Base-by-base conservation (phyloP, 30 jellyfish, hydroid and myxozoan genomes). In the Chrysaora quinquecirrha region DNA sequence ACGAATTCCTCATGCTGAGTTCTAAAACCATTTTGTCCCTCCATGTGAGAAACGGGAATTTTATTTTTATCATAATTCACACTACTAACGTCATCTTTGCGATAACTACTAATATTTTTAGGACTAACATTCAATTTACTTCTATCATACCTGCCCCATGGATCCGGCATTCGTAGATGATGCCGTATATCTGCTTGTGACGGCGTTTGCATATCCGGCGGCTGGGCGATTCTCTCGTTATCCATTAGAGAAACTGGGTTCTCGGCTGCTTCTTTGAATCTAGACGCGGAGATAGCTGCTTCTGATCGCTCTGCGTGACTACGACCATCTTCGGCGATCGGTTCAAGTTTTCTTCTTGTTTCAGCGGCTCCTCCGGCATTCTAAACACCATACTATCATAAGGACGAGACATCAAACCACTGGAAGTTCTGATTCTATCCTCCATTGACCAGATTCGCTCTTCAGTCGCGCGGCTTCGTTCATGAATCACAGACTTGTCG, bases 391-490 rank as follows among this genome's bases (percentile, higher is more conserved):
- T 7, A 3, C 19, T 20, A 3, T 52, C 68, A 20, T 52, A 52
- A 52, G 68, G 7, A 9, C 68, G 68, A 7, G 29, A 2, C 12
- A 52, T 19, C 27, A 3, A 25, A 16, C 33, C 76, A 14, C 20
- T 60, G n/a, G 68, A 48, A 7, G 87, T 23, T 1, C 73, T 29
- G 43, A 71, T 19, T 20, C 76, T 47, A 49, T 82, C 92, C n/a
- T 82, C 85, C 34, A 82, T 64, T 49, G 92, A 34, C 21, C 92
- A 65, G 34, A 35, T n/a, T 21, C 92, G 77, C 16, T 82, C 92
- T 38, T 70, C 83, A 1, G 92, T 25, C n/a, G 66, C 11, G 54
- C 85, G 85, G 16, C 85, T 82, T 12, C 85, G 54, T 29, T 82
- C 92, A 46, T 82, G 85, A 4, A 68, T 71, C 10, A 68, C 38